Percentiles rank a stretch among this genome's conserved stretches.
Evolutionary conservation across 2,888 invertebrate species (phyloP).

Genomic region (Latrodectus hesperus): DNA sequence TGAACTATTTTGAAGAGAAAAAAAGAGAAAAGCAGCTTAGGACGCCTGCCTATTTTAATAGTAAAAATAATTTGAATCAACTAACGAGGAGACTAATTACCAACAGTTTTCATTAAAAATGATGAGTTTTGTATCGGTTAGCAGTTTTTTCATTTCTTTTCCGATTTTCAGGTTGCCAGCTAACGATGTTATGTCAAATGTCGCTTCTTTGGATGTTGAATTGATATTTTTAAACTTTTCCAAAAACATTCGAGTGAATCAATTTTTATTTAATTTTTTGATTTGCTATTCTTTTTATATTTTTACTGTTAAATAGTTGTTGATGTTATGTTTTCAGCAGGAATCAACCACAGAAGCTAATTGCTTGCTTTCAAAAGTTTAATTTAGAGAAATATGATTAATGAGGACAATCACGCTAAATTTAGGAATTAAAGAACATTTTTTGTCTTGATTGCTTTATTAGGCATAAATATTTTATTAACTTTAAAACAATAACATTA

Average conservation of each 20-base stretch:
- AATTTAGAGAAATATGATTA: not conserved
- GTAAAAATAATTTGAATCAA: constrained; percentile 46
- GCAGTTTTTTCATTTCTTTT: constrained; percentile 30
- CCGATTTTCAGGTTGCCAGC: constrained; percentile 30
- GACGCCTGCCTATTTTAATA: constrained; percentile 29
- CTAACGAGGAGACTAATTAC: constrained; percentile 52
- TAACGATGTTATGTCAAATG: constrained; percentile 40
- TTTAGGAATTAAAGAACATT: too few species aligned
- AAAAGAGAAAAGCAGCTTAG: constrained; percentile 46
- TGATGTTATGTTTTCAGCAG: not conserved
- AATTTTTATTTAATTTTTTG: not conserved
- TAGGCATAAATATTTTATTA: too few species aligned
- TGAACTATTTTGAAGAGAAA: constrained; percentile 37
- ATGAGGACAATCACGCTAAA: too few species aligned
- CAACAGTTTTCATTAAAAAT: constrained; percentile 63
- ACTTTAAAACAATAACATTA: too few species aligned
- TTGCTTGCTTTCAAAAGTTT: not conserved
- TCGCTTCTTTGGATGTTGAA: constrained; percentile 1
- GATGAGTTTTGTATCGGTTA: constrained; percentile 57
- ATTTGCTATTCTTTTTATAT: not conserved
- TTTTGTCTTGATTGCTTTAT: too few species aligned
- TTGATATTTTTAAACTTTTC: too few species aligned
- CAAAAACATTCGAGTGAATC: not conserved
- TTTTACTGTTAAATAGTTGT: not conserved
- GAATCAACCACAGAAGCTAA: not conserved